A percentile compares a stretch with the other conserved stretches of the same genome.
Conservation (phyloP, 2,888 invertebrate genomes). For the Nemurella pictetii region DNA sequence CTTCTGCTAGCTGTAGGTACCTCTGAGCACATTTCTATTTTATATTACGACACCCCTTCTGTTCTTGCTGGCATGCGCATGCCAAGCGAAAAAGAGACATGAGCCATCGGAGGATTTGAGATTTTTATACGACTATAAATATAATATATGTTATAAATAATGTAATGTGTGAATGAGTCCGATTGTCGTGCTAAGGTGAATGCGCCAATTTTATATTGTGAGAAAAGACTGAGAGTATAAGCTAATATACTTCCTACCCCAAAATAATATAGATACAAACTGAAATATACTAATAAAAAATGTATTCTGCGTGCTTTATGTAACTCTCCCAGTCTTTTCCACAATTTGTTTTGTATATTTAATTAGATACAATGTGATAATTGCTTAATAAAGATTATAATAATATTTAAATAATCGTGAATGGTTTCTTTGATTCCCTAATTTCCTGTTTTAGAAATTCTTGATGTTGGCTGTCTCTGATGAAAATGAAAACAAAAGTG, state of each 20-base stretch:
- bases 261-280: constrained; percentile 32
- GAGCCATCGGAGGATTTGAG: constrained; percentile 43
- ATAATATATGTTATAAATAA: constrained; percentile 40
- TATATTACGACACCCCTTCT: constrained; percentile 4
- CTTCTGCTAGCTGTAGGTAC: not conserved
- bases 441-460: not conserved
- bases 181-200: constrained; percentile 15
- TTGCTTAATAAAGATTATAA: constrained; percentile 41
- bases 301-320: constrained; percentile 30
- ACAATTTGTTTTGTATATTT: constrained; percentile 38
- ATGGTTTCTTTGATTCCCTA: not conserved
- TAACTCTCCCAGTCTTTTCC: constrained; percentile 37
- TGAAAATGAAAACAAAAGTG: not conserved
- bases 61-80: not conserved
- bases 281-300: constrained; percentile 32
- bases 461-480: not conserved
- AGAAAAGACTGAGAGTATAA: constrained; percentile 34
- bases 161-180: constrained; percentile 32
- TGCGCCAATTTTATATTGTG: constrained; percentile 31
- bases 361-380: constrained; percentile 40
- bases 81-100: constrained; percentile 3
- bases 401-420: constrained; percentile 26
- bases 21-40: constrained; percentile 26
- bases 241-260: constrained; percentile 29
- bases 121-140: constrained; percentile 40